phyloP scores from a whole-genome alignment of 2,888 invertebrate genomes.

The Luperina nickerlii region DNA sequence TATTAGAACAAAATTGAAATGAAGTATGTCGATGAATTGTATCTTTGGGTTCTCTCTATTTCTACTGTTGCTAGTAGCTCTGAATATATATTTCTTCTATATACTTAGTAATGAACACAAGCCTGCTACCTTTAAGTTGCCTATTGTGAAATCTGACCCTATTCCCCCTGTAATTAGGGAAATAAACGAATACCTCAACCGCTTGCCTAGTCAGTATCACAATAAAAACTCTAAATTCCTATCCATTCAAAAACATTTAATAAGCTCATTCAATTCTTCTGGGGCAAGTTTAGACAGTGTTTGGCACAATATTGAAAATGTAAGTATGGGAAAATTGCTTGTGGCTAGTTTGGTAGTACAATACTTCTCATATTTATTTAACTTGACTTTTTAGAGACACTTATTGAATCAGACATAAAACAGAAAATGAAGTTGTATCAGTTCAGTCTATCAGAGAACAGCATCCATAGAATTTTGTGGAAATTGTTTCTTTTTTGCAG shows the following conservation, averaged over 20 bases:
- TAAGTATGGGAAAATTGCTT: constrained; percentile 70
- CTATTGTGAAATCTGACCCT: constrained; percentile 76
- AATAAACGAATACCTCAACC: constrained; percentile 83
- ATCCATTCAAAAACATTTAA: constrained; percentile 75
- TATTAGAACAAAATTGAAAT: constrained; percentile 46
- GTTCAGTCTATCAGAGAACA: neutral
- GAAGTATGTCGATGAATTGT: constrained; percentile 85
- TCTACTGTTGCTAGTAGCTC: constrained; percentile 81
- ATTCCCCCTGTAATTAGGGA: constrained; percentile 79
- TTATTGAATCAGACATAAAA: neutral
- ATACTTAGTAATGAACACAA: constrained; percentile 78
- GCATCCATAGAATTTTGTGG: neutral
- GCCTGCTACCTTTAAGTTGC: constrained; percentile 72
- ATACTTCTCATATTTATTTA: neutral
- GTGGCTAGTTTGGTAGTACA: neutral
- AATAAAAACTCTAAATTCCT: constrained; percentile 80
- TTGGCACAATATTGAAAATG: constrained; percentile 80
- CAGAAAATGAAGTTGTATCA: neutral
- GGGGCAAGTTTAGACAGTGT: constrained; percentile 72
- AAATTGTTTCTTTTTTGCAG: constrained; percentile 67
- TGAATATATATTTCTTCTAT: constrained; percentile 87
- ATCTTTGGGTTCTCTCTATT: constrained; percentile 86
- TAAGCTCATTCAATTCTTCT: constrained; percentile 83
- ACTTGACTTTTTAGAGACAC: neutral
- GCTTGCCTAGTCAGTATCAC: constrained; percentile 83